phyloP scores from a whole-genome alignment of 2,113 vertebrate species.

The Ramphastos sulfuratus region DNA sequence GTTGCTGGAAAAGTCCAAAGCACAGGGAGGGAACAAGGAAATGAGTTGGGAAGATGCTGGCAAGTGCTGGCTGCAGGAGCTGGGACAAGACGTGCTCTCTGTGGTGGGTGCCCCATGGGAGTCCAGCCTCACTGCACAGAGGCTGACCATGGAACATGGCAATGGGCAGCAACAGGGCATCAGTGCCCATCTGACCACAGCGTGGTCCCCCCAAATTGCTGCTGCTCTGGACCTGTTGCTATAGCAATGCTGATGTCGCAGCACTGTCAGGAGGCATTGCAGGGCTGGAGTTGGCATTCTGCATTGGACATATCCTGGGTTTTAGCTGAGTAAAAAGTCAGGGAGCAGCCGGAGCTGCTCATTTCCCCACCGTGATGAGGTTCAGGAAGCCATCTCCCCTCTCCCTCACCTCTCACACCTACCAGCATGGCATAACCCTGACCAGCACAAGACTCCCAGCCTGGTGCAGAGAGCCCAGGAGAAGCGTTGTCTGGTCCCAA shows the following conservation, averaged over 20 bases:
- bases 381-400: neutral
- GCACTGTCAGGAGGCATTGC: neutral
- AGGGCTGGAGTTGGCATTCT: neutral
- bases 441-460: neutral
- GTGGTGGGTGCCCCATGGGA: rapidly evolving
- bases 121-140: rapidly evolving
- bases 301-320: neutral
- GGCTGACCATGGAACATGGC: neutral
- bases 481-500: neutral
- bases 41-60: neutral
- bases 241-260: conserved; percentile 1
- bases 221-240: neutral
- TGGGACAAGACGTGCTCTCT: neutral
- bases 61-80: neutral
- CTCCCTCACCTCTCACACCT: neutral
- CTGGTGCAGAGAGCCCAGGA: neutral
- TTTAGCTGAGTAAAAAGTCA: neutral
- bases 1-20: neutral
- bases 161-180: neutral
- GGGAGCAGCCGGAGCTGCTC: neutral
- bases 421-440: neutral
- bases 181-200: rapidly evolving
- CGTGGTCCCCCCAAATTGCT: neutral
- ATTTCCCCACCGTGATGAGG: rapidly evolving
- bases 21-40: neutral